Evolutionary conservation across 2,888 invertebrate genomes (phyloP), one percentile per base, ranked within the genome.

Genomic region (Antheraea assamensis): DNA sequence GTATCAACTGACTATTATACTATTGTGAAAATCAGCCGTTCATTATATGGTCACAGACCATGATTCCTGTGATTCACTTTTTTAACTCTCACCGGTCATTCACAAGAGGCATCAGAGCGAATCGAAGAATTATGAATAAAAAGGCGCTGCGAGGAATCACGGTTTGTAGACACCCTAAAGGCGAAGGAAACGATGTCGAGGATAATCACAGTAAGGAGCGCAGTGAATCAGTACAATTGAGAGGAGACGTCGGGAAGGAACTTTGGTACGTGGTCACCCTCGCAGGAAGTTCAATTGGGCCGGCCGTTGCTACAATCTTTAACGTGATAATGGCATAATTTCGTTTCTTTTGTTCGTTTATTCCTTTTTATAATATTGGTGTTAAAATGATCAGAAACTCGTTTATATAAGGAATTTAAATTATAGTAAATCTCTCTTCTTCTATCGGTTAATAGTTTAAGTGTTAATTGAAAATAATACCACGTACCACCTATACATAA

Each of bases 61-160:
- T 94, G 90, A 90, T 87, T 94, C 94, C 94, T 93, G 92, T 88
- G 90, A 92, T 91, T 92, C 92, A 89, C 87, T 88, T 90, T 92
- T 91, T 90, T 75, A 80, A 90, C 90, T 92, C 89, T 88, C 88
- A 83, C 88, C 91, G 92, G 91, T 88, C 94, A 93, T 94, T 94
- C 93, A 94, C 91, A 93, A 92, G 87, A 86, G 78, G 85, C 91
- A 90, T 81, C 87, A 87, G 90, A 89, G 90, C 89, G 88, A 78
- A 83, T 88, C 93, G 85, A 89, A 91, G 89, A 88, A 88, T 88
- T 85, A 87, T 92, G 90, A 91, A 92, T 90, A 90, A 92, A 91
- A 91, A 93, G 93, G 93, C 90, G 93, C 87, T 89, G 79, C 83
- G 79, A 90, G 92, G 92, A 92, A 92, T 91, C 92, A 93, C 93